These are phyloP conservation scores for Eupithecia subumbrata DNA, from an alignment of 2,888 invertebrate species.

Conservation along the genomic window DNA sequence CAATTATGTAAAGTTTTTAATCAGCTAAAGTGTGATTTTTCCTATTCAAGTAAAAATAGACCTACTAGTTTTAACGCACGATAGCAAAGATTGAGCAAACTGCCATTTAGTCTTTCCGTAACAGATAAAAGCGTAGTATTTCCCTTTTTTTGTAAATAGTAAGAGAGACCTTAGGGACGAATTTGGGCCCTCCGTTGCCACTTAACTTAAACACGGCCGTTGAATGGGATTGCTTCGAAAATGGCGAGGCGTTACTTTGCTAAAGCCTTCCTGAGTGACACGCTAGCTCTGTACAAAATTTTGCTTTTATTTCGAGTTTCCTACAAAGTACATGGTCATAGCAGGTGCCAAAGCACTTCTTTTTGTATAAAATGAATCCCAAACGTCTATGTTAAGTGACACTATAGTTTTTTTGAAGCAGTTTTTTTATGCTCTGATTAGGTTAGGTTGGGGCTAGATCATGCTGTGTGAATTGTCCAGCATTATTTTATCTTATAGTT, in stretches of 20 bases:
- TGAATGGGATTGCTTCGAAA: slow-evolving; percentile 56
- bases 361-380: background rate
- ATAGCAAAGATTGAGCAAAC: slow-evolving; percentile 11
- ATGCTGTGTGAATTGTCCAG: background rate
- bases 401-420: too few relatives aligned
- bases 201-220: slow-evolving; percentile 58
- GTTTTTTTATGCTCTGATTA: too few relatives aligned
- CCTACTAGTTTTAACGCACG: background rate
- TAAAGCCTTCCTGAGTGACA: slow-evolving; percentile 52
- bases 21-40: background rate
- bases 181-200: slow-evolving; percentile 51
- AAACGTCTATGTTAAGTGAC: background rate
- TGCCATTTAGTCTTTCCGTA: slow-evolving; percentile 12
- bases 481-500: background rate
- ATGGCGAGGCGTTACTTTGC: slow-evolving; percentile 53
- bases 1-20: background rate
- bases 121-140: slow-evolving; percentile 39
- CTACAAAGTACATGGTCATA: background rate
- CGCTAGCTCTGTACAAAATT: slow-evolving; percentile 32
- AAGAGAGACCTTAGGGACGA: slow-evolving; percentile 41
- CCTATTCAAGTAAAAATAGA: background rate
- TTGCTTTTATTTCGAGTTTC: background rate
- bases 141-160: slow-evolving; percentile 43
- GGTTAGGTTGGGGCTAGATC: too few relatives aligned
- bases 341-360: background rate